Evolutionary conservation across 2,888 invertebrate genomes (phyloP), one percentile per base, ranked within the genome.

Genomic region (Lithophane ornitopus): DNA sequence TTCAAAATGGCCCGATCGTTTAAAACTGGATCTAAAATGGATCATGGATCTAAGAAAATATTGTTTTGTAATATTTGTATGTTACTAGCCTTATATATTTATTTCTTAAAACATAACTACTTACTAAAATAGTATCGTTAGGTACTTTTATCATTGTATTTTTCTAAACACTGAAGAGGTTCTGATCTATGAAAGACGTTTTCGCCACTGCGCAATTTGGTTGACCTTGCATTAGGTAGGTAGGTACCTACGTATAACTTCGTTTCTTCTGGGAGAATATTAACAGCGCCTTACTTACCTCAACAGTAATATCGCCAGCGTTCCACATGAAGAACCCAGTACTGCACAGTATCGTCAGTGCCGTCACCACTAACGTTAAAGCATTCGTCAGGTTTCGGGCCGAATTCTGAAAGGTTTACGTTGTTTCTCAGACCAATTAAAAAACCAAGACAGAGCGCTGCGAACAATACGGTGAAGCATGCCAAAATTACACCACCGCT

Each of bases 241-340:
- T 65, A 34, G 34, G 34, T 34, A 34, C 34, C 34, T 34, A 28
- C 22, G 22, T 66, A 16, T 69, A 11, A 4, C 16, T 12, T 46
- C 6, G 14, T 49, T 39, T 14, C 19, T 49, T 49, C 9, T 39
- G 39, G 46, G 22, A 41, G 11, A 22, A 71, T 34, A 34, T 26
- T 16, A 39, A 9, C 41, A 34, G 14, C 8, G 3, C 28, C 80
- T 78, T 78, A 89, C 93, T 78, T 78, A 89, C 93, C 88, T 93
- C 92, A 3, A 91, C 87, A 2, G 94, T 91, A 72, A 93, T 89
- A 73, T 94, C 93, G 2, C 94, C 94, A 44, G 93, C 91, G 56
- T 90, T 92, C 90, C 91, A 93, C 93, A 94, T 93, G 69, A 93
- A 86, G 74, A 90, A 87, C 0, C 92, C 94, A 6, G 93, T 91